Evolutionary conservation across 2,797 vertebrate species (phyloP).

Genomic region (Fringilla coelebs): DNA sequence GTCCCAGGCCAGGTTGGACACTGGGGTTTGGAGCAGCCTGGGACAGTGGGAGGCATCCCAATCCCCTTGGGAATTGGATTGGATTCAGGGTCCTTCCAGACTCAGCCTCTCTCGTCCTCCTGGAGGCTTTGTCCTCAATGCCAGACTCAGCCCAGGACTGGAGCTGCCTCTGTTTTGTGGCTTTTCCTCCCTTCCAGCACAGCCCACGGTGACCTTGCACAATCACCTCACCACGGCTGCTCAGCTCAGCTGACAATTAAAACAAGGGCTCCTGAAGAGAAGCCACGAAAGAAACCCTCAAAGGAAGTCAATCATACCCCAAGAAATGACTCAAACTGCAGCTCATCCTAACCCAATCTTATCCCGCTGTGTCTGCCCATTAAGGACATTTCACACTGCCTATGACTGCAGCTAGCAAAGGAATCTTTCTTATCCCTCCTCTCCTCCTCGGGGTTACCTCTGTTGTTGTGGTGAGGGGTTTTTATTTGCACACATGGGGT

Average conservation of each 20-base stretch:
- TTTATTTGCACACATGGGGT: background rate
- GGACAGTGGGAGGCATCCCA: fast-evolving
- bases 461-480: background rate
- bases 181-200: background rate
- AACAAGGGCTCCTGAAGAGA: background rate
- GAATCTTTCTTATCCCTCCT: background rate
- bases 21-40: background rate
- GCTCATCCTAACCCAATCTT: background rate
- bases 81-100: background rate
- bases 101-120: background rate
- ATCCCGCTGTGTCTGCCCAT: background rate
- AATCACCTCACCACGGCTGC: background rate
- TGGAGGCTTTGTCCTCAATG: background rate
- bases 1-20: background rate
- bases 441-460: background rate
- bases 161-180: background rate
- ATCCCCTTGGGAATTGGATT: no score
- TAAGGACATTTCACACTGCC: background rate
- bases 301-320: background rate
- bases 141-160: background rate
- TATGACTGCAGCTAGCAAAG: background rate
- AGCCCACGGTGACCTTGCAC: constrained; percentile 3
- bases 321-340: background rate
- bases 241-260: background rate
- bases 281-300: background rate